These are phyloP conservation scores for Sinelater perroti DNA, from an alignment of 2,888 invertebrate genomes.

Conservation along the genomic window DNA sequence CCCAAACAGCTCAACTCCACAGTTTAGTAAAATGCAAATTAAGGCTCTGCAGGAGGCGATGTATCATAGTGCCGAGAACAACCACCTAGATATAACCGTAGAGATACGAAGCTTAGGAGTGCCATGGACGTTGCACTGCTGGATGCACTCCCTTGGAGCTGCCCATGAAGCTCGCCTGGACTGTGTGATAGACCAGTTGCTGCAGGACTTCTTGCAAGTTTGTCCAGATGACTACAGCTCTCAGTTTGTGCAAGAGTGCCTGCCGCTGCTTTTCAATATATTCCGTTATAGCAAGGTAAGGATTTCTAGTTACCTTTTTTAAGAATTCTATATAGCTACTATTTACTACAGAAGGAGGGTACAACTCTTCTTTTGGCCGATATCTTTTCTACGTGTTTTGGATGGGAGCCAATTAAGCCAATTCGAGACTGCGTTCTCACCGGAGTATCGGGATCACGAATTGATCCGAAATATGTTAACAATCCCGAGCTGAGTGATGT, in stretches of 20 bases:
- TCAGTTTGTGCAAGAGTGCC: slow-evolving; percentile 89
- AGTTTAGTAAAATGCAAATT: slow-evolving; percentile 81
- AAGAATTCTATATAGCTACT: background rate
- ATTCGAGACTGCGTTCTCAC: slow-evolving; percentile 74
- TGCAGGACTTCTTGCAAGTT: slow-evolving; percentile 90
- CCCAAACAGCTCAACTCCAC: slow-evolving; percentile 56
- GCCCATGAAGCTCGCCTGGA: slow-evolving; percentile 86
- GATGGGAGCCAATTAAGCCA: slow-evolving; percentile 84
- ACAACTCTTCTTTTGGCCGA: slow-evolving; percentile 87
- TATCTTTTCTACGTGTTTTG: slow-evolving; percentile 89
- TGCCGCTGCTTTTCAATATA: slow-evolving; percentile 89
- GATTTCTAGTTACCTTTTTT: background rate
- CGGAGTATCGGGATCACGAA: slow-evolving; percentile 74
- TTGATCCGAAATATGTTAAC: slow-evolving; percentile 93
- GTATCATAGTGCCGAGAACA: slow-evolving; percentile 93
- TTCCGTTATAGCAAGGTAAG: slow-evolving; percentile 86
- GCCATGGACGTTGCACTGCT: slow-evolving; percentile 91
- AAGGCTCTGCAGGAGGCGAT: slow-evolving; percentile 90
- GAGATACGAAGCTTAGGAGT: slow-evolving; percentile 87
- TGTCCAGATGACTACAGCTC: slow-evolving; percentile 90
- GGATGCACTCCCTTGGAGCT: slow-evolving; percentile 89
- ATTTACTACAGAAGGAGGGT: slow-evolving; percentile 77
- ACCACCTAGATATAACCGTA: slow-evolving; percentile 88
- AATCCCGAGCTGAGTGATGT: slow-evolving; percentile 93
- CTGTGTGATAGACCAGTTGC: slow-evolving; percentile 84